Evolutionary conservation across 2,888 invertebrate species (phyloP), one percentile per base, ranked within the genome.

Genomic region (Tricholauxania praeusta): DNA sequence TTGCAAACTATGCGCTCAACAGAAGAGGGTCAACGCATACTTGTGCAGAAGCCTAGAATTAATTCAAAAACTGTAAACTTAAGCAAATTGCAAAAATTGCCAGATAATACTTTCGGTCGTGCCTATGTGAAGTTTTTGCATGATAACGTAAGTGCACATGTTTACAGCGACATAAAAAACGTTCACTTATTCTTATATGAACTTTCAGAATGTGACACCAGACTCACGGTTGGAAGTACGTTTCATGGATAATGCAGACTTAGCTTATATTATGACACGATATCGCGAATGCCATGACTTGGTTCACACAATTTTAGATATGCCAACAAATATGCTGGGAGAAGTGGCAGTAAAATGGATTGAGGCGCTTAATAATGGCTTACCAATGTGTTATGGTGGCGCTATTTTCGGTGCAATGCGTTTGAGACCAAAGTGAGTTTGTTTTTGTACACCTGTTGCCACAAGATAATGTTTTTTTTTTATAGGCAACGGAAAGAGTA

Each of bases 241-340:
- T 81, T 99, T 98, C 88, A 91, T 99, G 64, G 92, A 96, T 78
- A 95, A 99, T 86, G 83, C 86, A 2, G 93, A 97, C 77, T 87
- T 97, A 79, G 97, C 97, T 6, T 99, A 98, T 88, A 94, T 99
- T 62, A 97, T 99, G 94, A 96, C 97, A 87, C 90, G 99, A 71
- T 99, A 99, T 85, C 91, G 99, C 78, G 98, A 99, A 89, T 94
- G 95, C 12, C 99, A 99, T 87, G 99, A 99, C 89, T 90, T 99
- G 77, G 92, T 96, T 73, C 99, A 99, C 88, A 93, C 97, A 0
- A 89, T 94, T 19, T 90, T 99, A 55, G 92, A 93, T 78, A 98
- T 98, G 96, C 97, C 95, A 52, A 98, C 97, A 14, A 95, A 95
- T 81, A 96, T 97, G 96, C 88, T 97, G 51, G 93, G 93, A 74